Evolutionary conservation across 2,888 invertebrate species (phyloP).

Genomic region (Polyommatus icarus): DNA sequence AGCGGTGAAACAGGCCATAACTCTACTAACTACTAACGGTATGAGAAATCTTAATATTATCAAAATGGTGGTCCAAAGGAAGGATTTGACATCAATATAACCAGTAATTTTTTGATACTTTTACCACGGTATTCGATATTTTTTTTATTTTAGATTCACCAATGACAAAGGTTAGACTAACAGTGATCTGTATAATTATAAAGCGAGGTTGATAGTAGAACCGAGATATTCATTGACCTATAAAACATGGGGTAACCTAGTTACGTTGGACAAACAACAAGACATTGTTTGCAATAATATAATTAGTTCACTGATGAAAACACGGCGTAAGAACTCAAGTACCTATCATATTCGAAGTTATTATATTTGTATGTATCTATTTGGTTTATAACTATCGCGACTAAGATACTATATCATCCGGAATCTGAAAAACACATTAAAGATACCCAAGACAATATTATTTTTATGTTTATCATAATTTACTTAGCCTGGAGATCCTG

Average conservation of each 20-base stretch:
- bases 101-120: background rate
- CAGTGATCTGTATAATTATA: background rate
- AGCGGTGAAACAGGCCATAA: too few species aligned
- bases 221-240: constrained; percentile 25
- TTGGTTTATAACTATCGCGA: too few species aligned
- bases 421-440: too few species aligned
- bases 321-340: background rate
- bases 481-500: too few species aligned
- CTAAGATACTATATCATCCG: too few species aligned
- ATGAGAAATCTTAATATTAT: too few species aligned
- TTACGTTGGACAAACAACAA: constrained; percentile 24
- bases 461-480: too few species aligned
- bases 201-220: constrained; percentile 24
- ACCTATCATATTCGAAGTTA: background rate
- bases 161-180: background rate
- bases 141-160: background rate
- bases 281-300: constrained; percentile 24
- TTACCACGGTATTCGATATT: background rate
- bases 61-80: too few species aligned
- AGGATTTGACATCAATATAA: background rate
- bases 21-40: too few species aligned
- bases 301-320: constrained; percentile 22
- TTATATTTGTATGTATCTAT: too few species aligned
- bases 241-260: constrained; percentile 31
- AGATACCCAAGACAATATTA: too few species aligned